phyloP scores from a whole-genome alignment of 2,888 invertebrate genomes.

The Oegoconia quadripuncta region DNA sequence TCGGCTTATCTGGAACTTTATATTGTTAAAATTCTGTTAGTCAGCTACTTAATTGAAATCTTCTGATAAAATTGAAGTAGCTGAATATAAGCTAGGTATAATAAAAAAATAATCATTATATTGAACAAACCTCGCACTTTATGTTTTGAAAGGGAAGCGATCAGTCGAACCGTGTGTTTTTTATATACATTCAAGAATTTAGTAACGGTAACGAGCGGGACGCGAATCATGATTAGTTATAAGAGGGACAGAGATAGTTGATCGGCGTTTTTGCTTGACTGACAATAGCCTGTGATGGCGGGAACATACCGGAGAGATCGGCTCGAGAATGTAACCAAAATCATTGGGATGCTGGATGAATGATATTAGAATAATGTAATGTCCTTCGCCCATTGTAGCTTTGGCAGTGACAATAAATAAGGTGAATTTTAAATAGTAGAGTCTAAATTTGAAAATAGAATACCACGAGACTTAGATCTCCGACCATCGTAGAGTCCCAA shows the following conservation, averaged over 20 bases:
- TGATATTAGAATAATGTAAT: too few species aligned
- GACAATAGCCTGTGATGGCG: constrained; percentile 13
- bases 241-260: constrained; percentile 29
- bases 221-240: constrained; percentile 11
- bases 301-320: constrained; percentile 3
- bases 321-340: too few species aligned
- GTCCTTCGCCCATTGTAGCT: too few species aligned
- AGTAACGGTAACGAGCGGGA: constrained; percentile 45
- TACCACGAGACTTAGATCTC: too few species aligned
- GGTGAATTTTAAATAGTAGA: too few species aligned
- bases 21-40: neutral
- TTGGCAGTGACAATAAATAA: too few species aligned
- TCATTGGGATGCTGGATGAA: too few species aligned
- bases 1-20: too few species aligned
- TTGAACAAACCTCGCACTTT: constrained; percentile 30
- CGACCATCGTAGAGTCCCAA: too few species aligned
- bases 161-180: constrained; percentile 38
- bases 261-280: constrained; percentile 27
- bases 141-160: constrained; percentile 47
- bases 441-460: too few species aligned
- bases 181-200: constrained; percentile 57
- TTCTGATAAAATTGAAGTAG: neutral
- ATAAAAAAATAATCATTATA: constrained; percentile 35
- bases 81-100: constrained; percentile 5
- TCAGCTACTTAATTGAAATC: neutral